Conservation (phyloP, 2,888 invertebrate species). For the Argyra leucocephala region DNA sequence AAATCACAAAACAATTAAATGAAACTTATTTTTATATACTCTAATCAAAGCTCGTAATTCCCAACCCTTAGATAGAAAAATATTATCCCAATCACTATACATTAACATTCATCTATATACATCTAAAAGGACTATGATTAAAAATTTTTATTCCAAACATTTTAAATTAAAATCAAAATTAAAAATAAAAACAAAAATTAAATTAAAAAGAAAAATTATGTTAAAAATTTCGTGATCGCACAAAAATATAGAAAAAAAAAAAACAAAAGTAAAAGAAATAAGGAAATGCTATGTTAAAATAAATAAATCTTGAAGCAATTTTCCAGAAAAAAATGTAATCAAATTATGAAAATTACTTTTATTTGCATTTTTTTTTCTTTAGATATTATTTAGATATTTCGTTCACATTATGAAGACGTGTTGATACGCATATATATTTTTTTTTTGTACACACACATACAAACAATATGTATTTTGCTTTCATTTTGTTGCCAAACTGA, state of each 20-base stretch:
- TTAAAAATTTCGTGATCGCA: background rate
- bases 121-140: no score
- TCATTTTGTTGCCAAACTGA: background rate
- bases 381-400: background rate
- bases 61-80: no score
- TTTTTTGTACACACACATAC: background rate
- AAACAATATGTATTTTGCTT: background rate
- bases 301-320: constrained; percentile 1
- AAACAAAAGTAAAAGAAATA: no score
- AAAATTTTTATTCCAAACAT: no score
- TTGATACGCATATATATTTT: background rate
- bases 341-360: background rate
- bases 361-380: background rate
- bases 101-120: no score
- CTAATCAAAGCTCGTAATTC: no score
- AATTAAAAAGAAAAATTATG: background rate
- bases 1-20: no score
- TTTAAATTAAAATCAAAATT: background rate
- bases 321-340: background rate
- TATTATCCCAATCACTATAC: no score
- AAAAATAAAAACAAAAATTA: background rate
- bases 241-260: background rate
- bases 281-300: background rate
- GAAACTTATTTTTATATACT: no score
- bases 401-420: background rate